Percentiles rank a stretch among this genome's conserved stretches.
Conservation (phyloP, 2,797 vertebrate genomes). For the Coracias cyanogaster region DNA sequence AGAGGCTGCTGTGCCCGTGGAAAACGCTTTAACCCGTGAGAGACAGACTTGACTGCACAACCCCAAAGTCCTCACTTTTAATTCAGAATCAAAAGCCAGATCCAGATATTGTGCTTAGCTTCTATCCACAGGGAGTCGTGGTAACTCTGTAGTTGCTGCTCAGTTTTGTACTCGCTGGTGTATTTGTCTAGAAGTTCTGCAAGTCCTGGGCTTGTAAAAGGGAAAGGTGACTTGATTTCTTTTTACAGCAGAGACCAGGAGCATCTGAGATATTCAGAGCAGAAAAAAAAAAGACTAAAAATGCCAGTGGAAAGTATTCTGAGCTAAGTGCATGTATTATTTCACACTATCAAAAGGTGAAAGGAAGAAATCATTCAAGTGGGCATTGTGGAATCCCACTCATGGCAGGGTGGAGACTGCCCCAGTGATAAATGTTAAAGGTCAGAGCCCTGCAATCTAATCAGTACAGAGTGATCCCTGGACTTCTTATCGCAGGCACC, state of each 20-base stretch:
- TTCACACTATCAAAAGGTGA: conserved; percentile 43
- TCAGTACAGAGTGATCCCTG: not conserved
- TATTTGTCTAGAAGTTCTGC: not conserved
- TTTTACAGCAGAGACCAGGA: not conserved
- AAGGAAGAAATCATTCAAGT: conserved; percentile 36
- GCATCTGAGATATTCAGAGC: not conserved
- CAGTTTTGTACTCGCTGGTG: fast-evolving
- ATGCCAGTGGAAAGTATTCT: conserved; percentile 37
- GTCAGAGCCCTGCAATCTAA: conserved; percentile 23
- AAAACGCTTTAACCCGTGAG: not conserved
- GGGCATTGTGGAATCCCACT: conserved; percentile 30
- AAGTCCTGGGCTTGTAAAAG: not conserved
- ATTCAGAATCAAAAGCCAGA: not conserved
- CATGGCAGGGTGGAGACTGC: not conserved
- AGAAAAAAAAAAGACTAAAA: not conserved
- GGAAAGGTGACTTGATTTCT: not conserved
- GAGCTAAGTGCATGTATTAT: not conserved
- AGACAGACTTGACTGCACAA: not conserved
- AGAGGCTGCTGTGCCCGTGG: not conserved
- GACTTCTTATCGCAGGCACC: not conserved
- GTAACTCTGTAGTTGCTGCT: not conserved
- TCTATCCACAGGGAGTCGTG: not conserved
- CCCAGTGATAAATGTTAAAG: not conserved
- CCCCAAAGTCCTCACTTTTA: not conserved
- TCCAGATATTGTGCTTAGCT: not conserved